Evolutionary conservation across 2,113 vertebrate genomes (phyloP).

Genomic region (Setophaga petechia): DNA sequence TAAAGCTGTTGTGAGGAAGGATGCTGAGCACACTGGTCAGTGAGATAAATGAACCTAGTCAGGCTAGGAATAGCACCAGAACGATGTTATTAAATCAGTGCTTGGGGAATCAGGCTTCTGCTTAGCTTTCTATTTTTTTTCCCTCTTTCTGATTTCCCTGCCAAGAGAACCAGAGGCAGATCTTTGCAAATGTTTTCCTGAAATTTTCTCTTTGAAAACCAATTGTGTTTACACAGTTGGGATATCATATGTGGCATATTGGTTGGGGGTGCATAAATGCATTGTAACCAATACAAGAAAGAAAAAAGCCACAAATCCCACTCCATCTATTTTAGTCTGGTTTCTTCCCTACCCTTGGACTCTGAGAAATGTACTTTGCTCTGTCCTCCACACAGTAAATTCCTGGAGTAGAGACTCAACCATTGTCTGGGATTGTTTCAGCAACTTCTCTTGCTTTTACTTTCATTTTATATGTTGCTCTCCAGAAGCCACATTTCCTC

Average conservation of each 20-base stretch:
- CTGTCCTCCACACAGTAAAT: background rate
- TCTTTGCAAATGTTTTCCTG: conserved; percentile 19
- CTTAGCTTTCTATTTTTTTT: background rate
- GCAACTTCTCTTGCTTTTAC: background rate
- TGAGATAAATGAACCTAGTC: conserved; percentile 38
- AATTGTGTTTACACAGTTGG: background rate
- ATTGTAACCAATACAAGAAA: background rate
- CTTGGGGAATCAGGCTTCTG: background rate
- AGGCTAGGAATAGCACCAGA: background rate
- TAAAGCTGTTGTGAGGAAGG: background rate
- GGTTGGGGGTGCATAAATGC: background rate
- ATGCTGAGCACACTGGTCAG: background rate
- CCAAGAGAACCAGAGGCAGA: background rate
- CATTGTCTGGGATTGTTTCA: background rate
- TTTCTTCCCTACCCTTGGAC: background rate
- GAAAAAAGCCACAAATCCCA: background rate
- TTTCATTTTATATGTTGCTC: background rate
- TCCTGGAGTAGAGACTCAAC: background rate
- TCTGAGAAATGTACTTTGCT: background rate
- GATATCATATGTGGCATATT: background rate
- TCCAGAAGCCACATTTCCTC: background rate
- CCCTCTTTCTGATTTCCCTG: background rate
- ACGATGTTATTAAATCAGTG: conserved; percentile 25
- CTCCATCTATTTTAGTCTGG: background rate
- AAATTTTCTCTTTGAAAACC: conserved; percentile 25